phyloP scores from a whole-genome alignment of 2,888 invertebrate genomes.

The Pseudococcus longispinus region DNA sequence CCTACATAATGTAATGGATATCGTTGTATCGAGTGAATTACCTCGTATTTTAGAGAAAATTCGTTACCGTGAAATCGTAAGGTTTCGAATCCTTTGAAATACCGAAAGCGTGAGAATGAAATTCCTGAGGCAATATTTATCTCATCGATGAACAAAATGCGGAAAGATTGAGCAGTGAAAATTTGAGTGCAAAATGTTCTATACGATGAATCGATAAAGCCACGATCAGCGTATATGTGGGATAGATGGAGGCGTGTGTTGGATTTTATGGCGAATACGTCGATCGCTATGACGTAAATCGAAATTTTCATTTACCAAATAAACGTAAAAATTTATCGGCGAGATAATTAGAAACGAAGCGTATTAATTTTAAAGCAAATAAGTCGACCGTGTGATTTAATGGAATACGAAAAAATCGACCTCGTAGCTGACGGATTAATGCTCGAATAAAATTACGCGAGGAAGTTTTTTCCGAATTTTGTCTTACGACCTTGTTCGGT shows the following conservation, averaged over 20 bases:
- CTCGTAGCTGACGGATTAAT: neutral
- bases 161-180: neutral
- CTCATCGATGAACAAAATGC: neutral
- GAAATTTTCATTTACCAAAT: neutral
- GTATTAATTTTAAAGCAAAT: neutral
- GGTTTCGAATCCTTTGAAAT: neutral
- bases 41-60: conserved; percentile 11
- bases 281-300: neutral
- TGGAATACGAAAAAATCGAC: neutral
- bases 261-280: neutral
- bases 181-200: neutral
- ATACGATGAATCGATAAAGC: too few relatives aligned
- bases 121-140: conserved; percentile 31
- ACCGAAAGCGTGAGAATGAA: neutral
- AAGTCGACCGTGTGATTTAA: neutral
- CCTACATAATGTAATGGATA: neutral
- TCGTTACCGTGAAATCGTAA: neutral
- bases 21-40: conserved; percentile 11
- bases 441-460: neutral
- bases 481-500: neutral
- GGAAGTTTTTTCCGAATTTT: neutral
- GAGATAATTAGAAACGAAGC: neutral
- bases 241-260: neutral
- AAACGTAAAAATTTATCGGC: conserved; percentile 48
- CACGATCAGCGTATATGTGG: neutral